These are phyloP conservation scores for Napeogenes inachia DNA, from an alignment of 2,888 invertebrate species.

Conservation along the genomic window DNA sequence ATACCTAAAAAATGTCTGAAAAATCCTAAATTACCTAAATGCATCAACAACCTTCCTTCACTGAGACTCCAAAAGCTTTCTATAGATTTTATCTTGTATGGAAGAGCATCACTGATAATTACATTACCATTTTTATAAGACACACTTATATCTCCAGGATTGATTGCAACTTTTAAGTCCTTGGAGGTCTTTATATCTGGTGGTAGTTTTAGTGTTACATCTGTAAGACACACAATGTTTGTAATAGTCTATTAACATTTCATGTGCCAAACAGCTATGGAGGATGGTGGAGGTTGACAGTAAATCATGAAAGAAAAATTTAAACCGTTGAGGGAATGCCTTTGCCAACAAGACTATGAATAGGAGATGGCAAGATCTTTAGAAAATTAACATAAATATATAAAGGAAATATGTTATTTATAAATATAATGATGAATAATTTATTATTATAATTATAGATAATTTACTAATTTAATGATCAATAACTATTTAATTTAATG, in stretches of 20 bases:
- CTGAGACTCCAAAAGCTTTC: constrained; percentile 88
- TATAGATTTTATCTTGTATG: constrained; percentile 81
- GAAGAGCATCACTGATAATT: constrained; percentile 81
- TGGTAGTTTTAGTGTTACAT: constrained; percentile 80
- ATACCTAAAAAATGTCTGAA: constrained; percentile 3
- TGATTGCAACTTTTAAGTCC: constrained; percentile 81
- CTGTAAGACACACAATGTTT: constrained; percentile 44
- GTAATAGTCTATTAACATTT: not conserved
- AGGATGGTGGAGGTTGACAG: too few relatives aligned
- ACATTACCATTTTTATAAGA: constrained; percentile 50
- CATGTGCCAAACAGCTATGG: not conserved
- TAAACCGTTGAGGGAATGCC: too few relatives aligned
- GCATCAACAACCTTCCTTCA: constrained; percentile 79
- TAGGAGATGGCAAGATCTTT: too few relatives aligned
- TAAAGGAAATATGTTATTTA: too few relatives aligned
- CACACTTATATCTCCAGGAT: constrained; percentile 54
- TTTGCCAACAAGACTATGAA: too few relatives aligned
- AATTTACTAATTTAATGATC: too few relatives aligned
- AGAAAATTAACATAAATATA: too few relatives aligned
- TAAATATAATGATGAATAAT: too few relatives aligned
- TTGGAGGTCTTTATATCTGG: constrained; percentile 78
- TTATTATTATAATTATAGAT: too few relatives aligned
- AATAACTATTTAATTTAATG: too few relatives aligned
- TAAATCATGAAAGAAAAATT: too few relatives aligned
- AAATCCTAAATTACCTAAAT: constrained; percentile 58